Conservation (phyloP, 2,888 invertebrate species). For the Ctenicera cuprea region DNA sequence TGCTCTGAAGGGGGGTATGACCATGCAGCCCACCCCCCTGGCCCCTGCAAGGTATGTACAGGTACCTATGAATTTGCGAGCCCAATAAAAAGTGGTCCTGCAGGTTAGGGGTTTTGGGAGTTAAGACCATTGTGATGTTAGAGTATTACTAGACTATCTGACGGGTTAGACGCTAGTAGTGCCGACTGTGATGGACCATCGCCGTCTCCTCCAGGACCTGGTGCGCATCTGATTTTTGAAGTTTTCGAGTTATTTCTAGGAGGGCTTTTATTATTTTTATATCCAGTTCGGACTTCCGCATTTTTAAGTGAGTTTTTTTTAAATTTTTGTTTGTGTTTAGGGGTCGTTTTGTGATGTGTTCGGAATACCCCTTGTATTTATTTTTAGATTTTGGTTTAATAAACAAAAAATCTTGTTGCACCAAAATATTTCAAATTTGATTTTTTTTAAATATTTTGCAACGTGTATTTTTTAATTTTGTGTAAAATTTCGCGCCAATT, state of each 20-base stretch:
- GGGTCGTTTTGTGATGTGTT: not conserved
- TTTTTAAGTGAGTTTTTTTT: conserved; percentile 53
- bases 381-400: too few species aligned
- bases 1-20: conserved; percentile 65
- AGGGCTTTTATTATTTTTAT: conserved; percentile 35
- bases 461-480: too few species aligned
- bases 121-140: conserved; percentile 70
- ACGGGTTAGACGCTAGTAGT: conserved; percentile 70
- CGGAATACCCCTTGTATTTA: too few species aligned
- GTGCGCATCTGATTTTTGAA: conserved; percentile 59
- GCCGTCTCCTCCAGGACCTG: conserved; percentile 57
- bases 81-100: conserved; percentile 79
- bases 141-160: conserved; percentile 73
- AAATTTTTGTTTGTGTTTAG: conserved; percentile 36
- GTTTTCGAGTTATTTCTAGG: conserved; percentile 35
- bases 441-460: too few species aligned
- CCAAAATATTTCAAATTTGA: too few species aligned
- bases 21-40: conserved; percentile 56
- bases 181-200: conserved; percentile 60
- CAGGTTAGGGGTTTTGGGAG: conserved; percentile 75
- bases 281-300: conserved; percentile 38
- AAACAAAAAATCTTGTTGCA: too few species aligned
- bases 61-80: conserved; percentile 79
- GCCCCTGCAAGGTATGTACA: conserved; percentile 67
- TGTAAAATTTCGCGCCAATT: too few species aligned